Base-by-base conservation (phyloP, 2,888 invertebrate species). In the Lepidocyrtinus sp. region DNA sequence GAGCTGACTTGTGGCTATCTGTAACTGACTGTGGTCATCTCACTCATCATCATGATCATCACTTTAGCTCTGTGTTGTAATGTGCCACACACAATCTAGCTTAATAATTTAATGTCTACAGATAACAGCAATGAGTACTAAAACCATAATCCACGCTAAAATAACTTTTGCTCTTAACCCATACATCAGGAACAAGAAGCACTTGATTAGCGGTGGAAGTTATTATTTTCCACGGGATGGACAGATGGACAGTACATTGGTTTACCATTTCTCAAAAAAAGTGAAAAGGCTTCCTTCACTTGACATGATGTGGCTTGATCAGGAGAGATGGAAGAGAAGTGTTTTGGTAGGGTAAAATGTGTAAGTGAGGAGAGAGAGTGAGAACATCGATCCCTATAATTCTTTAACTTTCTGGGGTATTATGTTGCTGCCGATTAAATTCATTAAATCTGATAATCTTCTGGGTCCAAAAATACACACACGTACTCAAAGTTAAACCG, bases 21-120 rank as follows among this genome's bases (percentile, higher is more conserved):
- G 77, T 77, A 77, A 71, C 70, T 77, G 77, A 77, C 77, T 77
- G 71, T 77, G 77, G 77, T 77, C 77, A 77, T 77, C 77, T 77
- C 65, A 77, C 71, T 77, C 77, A 77, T 77, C 75, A 70, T 68
- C 67, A 74, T 24, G 22, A 27, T 24, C 45, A 25, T 36, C 27
- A 64, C n/a, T n/a, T 27, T 25, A 77, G 45, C 69, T 46, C 50
- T 50, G 12, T 50, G 50, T 50, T 50, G 12, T 50, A 2, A 12
- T 50, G 2, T 17, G 15, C 22, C 59, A 76, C 15, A 22, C 59
- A n/a, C 26, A 21, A 36, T n/a, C 19, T 17, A 36, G 12, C 36
- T 36, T 12, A 50, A 17, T 12, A 50, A 2, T 50, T 50, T 50
- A 50, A 50, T 71, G 22, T 27, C 5, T 64, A 19, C n/a, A 68